Percentiles rank a stretch among this genome's conserved stretches.
Evolutionary conservation across 2,797 vertebrate genomes (phyloP).

Genomic region (Karalla daura): DNA sequence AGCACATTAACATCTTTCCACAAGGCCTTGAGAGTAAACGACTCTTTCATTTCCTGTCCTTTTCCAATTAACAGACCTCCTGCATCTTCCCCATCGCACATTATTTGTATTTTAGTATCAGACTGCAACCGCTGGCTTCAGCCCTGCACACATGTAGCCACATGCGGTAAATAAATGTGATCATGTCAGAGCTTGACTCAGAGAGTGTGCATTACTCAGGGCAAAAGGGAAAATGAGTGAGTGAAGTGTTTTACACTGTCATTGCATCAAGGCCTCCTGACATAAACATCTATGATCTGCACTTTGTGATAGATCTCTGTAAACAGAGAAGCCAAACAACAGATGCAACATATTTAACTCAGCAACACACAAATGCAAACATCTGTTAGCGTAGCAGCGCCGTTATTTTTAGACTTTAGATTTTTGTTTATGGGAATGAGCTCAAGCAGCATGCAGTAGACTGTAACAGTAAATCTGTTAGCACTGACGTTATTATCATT

Average conservation of each 20-base stretch:
- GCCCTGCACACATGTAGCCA: conserved; percentile 24
- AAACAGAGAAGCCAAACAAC: conserved; percentile 69
- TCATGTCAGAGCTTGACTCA: neutral
- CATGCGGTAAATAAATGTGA: conserved; percentile 26
- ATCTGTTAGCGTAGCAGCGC: conserved; percentile 66
- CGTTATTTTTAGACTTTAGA: conserved; percentile 66
- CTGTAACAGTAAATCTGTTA: conserved; percentile 1
- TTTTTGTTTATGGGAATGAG: conserved; percentile 46
- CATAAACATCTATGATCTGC: conserved; percentile 73
- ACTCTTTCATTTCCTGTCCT: conserved; percentile 23
- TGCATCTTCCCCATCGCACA: conserved; percentile 25
- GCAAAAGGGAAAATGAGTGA: conserved; percentile 29
- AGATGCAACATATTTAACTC: conserved; percentile 73
- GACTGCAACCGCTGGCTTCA: conserved; percentile 8
- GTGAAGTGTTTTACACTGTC: conserved; percentile 60
- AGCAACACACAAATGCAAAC: conserved; percentile 66
- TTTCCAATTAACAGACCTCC: conserved; percentile 27
- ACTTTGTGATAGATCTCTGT: conserved; percentile 63
- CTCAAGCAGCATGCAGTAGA: conserved; percentile 6
- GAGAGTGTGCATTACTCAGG: conserved; percentile 4
- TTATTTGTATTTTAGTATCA: conserved; percentile 18
- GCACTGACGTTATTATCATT: neutral
- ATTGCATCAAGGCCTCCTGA: conserved; percentile 60
- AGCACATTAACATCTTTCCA: conserved; percentile 41
- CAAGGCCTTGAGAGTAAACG: conserved; percentile 28